Percentiles rank a stretch among this genome's conserved stretches.
These are phyloP conservation scores for Lepidotrigona ventralis DNA, from an alignment of 1,140 invertebrate species.

Conservation along the genomic window DNA sequence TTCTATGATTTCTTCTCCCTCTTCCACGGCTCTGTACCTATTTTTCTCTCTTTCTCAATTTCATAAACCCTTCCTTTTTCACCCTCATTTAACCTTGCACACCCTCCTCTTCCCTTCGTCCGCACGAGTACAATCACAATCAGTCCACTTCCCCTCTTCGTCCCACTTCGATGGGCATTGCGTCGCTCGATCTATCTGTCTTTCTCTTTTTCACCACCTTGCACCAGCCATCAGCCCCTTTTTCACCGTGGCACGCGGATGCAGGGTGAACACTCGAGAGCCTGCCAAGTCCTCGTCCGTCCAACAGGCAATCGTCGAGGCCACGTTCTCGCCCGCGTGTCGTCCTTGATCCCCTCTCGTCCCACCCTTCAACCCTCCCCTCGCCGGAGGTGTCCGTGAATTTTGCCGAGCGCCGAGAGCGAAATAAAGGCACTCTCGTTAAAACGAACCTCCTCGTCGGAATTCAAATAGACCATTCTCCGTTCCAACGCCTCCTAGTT, in stretches of 20 bases:
- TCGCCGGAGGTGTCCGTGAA: slow-evolving; percentile 43
- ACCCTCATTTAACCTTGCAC: neutral
- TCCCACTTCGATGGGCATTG: neutral
- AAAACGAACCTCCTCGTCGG: slow-evolving; percentile 27
- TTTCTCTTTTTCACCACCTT: neutral
- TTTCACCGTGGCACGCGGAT: neutral
- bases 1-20: neutral
- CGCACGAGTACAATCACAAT: neutral
- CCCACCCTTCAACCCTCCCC: neutral
- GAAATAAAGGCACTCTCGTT: slow-evolving; percentile 44
- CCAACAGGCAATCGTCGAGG: slow-evolving; percentile 33
- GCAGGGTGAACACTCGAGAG: neutral
- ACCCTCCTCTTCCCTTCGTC: neutral
- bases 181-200: too few relatives aligned
- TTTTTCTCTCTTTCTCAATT: neutral
- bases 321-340: slow-evolving; percentile 44
- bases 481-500: neutral
- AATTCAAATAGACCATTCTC: slow-evolving; percentile 22
- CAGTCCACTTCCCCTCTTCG: neutral
- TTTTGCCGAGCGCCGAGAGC: slow-evolving; percentile 14
- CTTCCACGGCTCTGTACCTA: too few relatives aligned
- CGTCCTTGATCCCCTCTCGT: slow-evolving; percentile 7
- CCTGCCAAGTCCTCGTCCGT: neutral
- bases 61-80: too few relatives aligned
- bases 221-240: neutral